Conservation (phyloP, 2,888 invertebrate genomes). For the Acanthosepion pharaonis region DNA sequence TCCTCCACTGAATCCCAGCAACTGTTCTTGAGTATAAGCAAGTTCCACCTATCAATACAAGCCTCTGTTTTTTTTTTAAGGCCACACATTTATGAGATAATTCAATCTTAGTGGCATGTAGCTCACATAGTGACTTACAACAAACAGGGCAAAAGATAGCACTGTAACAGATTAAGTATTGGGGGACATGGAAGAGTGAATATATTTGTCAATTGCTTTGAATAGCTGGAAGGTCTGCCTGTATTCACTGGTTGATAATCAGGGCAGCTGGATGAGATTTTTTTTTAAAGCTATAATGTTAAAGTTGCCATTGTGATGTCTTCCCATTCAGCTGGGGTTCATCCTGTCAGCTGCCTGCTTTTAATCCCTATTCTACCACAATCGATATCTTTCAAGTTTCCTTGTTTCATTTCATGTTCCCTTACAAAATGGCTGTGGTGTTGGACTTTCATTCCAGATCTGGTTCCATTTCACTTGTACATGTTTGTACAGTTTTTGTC, state of each 20-base stretch:
- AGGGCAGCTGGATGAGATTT: not conserved
- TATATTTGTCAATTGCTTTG: not conserved
- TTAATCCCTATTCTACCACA: not conserved
- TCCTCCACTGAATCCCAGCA: not conserved
- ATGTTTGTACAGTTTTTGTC: not conserved
- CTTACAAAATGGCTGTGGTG: constrained; percentile 43
- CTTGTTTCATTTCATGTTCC: constrained; percentile 8
- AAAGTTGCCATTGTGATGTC: not conserved
- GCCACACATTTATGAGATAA: not conserved
- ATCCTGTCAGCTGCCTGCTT: not conserved
- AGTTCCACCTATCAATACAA: not conserved
- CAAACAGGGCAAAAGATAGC: too few species aligned
- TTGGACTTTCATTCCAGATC: constrained; percentile 39
- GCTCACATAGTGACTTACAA: too few species aligned
- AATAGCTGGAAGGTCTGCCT: not conserved
- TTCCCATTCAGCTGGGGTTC: not conserved
- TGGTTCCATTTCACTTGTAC: constrained; percentile 45
- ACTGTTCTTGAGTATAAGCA: not conserved
- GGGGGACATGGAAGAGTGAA: too few species aligned
- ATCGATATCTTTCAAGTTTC: not conserved
- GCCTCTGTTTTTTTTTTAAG: not conserved
- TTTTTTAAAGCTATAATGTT: not conserved
- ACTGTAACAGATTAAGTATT: too few species aligned
- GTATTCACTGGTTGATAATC: not conserved
- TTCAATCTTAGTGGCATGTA: not conserved